These are phyloP conservation scores for Venustaconcha ellipsiformis DNA, from an alignment of 1,140 invertebrate genomes.

Conservation along the genomic window DNA sequence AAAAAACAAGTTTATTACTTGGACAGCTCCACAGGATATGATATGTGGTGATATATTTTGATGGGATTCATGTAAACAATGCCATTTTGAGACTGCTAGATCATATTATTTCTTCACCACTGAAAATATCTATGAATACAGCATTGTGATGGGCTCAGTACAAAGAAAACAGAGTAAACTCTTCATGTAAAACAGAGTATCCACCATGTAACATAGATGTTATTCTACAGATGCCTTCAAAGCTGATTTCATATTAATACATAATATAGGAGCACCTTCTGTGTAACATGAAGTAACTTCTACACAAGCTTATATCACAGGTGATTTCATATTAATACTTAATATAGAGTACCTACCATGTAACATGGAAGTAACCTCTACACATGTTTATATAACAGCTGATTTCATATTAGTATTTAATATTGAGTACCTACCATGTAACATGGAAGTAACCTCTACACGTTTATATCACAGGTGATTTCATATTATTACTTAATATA, in stretches of 20 bases:
- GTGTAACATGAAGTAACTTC: slow-evolving; percentile 97
- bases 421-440: slow-evolving; percentile 80
- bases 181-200: slow-evolving; percentile 76
- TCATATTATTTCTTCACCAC: too few relatives aligned
- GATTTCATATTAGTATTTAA: slow-evolving; percentile 69
- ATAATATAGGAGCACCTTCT: slow-evolving; percentile 71
- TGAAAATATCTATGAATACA: too few relatives aligned
- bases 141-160: too few relatives aligned
- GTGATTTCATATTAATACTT: too few relatives aligned
- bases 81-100: too few relatives aligned
- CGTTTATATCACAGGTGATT: too few relatives aligned
- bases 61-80: too few relatives aligned
- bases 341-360: slow-evolving; percentile 77
- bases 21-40: too few relatives aligned
- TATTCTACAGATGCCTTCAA: slow-evolving; percentile 86
- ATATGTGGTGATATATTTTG: too few relatives aligned
- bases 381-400: slow-evolving; percentile 98
- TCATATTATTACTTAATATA: too few relatives aligned
- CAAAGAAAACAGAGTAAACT: too few relatives aligned
- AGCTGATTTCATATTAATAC: slow-evolving; percentile 76
- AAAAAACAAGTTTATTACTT: too few relatives aligned
- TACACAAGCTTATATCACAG: slow-evolving; percentile 68
- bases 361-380: slow-evolving; percentile 97
- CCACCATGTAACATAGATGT: slow-evolving; percentile 97
- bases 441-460: slow-evolving; percentile 97